Conservation (phyloP, 2,797 vertebrate species). For the Hypotaenidia okinawae region DNA sequence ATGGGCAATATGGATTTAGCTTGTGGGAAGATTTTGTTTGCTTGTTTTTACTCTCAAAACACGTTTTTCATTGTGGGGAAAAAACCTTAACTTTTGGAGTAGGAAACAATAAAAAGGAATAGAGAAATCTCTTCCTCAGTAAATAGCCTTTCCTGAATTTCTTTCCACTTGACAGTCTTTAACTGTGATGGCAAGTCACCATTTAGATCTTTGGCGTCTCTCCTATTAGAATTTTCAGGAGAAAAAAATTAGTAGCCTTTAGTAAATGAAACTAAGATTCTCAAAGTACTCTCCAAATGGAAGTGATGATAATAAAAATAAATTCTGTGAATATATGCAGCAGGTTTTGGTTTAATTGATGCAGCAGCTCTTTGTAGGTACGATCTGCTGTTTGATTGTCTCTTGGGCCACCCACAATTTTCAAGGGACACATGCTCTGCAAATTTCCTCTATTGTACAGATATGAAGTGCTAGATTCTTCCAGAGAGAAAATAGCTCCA, state of each 20-base stretch:
- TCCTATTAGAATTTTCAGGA: neutral
- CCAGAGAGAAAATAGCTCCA: neutral
- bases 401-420: neutral
- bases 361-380: neutral
- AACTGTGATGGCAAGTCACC: neutral
- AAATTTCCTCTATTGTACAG: neutral
- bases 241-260: neutral
- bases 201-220: neutral
- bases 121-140: neutral
- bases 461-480: neutral
- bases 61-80: neutral
- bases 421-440: accelerated
- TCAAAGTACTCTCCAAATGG: neutral
- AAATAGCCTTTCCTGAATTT: neutral
- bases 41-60: neutral
- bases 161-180: neutral
- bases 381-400: neutral
- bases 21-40: neutral
- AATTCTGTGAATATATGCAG: neutral
- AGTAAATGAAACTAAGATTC: neutral
- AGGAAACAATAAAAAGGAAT: neutral
- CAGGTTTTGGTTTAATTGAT: neutral
- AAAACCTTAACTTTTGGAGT: neutral
- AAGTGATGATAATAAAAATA: neutral
- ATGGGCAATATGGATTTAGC: neutral